phyloP scores from a whole-genome alignment of 1,140 invertebrate genomes.

The Anthonomus grandis region DNA sequence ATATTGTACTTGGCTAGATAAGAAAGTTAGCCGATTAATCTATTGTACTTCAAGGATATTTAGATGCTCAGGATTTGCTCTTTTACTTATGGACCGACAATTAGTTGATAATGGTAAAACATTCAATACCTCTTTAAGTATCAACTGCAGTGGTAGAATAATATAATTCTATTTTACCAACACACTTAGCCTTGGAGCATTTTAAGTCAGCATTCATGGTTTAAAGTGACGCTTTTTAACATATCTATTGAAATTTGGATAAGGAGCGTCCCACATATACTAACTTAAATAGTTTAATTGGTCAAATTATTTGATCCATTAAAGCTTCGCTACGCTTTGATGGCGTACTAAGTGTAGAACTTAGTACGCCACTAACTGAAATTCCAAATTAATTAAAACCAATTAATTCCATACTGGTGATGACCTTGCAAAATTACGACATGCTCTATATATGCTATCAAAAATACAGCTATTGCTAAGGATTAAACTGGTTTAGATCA shows the following conservation, averaged over 20 bases:
- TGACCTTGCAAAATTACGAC: constrained; percentile 79
- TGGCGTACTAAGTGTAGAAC: constrained; percentile 82
- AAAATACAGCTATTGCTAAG: constrained; percentile 83
- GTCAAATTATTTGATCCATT: constrained; percentile 84
- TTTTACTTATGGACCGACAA: constrained; percentile 83
- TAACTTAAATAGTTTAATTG: constrained; percentile 76
- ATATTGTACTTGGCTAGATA: constrained; percentile 73
- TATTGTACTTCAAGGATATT: constrained; percentile 81
- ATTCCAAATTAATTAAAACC: constrained; percentile 1
- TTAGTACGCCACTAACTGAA: constrained; percentile 88
- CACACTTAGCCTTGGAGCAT: constrained; percentile 77
- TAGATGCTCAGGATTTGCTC: constrained; percentile 85
- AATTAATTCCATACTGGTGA: constrained; percentile 44
- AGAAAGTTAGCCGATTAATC: constrained; percentile 83
- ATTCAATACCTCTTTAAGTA: constrained; percentile 84
- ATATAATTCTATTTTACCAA: constrained; percentile 82
- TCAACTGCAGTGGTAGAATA: constrained; percentile 89
- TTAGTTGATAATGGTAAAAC: constrained; percentile 88
- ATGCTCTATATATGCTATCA: constrained; percentile 82
- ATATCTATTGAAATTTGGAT: constrained; percentile 87
- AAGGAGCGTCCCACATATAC: constrained; percentile 81
- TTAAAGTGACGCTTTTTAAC: constrained; percentile 85
- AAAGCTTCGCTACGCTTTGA: constrained; percentile 85
- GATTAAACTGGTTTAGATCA: constrained; percentile 78
- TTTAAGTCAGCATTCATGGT: constrained; percentile 88